Percentiles rank a stretch among this genome's conserved stretches.
These are phyloP conservation scores for Lasioglossum leucozonium DNA, from an alignment of 2,888 invertebrate species.

Conservation along the genomic window DNA sequence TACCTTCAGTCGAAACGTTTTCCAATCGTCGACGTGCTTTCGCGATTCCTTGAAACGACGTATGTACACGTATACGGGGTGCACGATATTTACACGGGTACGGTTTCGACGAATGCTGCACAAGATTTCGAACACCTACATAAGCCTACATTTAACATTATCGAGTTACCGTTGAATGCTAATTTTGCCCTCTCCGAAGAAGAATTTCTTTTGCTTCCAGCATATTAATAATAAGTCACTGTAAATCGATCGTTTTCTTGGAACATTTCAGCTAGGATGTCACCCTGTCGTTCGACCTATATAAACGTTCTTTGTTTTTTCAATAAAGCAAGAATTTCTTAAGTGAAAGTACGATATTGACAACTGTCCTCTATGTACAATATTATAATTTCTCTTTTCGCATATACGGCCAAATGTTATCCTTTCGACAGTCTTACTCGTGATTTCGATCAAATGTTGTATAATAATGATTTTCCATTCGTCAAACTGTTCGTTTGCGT, in stretches of 20 bases:
- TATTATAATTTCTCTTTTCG: background rate
- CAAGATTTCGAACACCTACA: background rate
- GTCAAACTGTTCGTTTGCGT: background rate
- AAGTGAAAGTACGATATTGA: background rate
- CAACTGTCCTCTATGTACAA: background rate
- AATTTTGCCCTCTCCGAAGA: background rate
- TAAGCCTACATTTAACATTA: background rate
- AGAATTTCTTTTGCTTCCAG: background rate
- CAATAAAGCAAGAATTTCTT: background rate
- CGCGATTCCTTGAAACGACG: conserved; percentile 16
- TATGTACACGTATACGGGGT: conserved; percentile 45
- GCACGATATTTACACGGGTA: conserved; percentile 54
- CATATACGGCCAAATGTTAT: background rate
- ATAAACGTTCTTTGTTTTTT: background rate
- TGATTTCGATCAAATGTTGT: background rate
- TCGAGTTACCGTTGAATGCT: background rate
- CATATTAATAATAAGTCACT: background rate
- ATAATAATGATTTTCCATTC: background rate
- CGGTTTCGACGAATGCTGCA: conserved; percentile 5
- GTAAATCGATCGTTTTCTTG: background rate
- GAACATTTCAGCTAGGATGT: background rate
- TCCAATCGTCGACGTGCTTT: background rate
- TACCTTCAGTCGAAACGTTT: background rate
- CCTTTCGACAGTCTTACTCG: background rate
- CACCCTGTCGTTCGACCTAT: background rate